Evolutionary conservation across 2,113 vertebrate species (phyloP), one percentile per base, ranked within the genome.

Genomic region (Henicopernis longicauda): DNA sequence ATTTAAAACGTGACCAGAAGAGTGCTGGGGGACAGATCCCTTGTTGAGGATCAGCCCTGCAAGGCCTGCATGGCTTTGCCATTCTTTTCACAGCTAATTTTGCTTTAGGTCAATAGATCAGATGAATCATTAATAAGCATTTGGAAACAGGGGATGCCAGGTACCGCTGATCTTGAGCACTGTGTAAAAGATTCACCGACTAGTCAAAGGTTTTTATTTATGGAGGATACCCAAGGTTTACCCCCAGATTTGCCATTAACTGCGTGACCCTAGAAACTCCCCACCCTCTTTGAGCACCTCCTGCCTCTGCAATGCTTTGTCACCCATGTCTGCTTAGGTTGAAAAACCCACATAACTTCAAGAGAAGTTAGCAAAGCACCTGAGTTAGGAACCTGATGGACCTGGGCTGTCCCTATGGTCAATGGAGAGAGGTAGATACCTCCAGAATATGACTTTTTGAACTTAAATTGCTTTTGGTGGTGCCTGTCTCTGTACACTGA

Each of bases 81-180:
- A 14, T 66, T 22, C 29, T 77, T 96, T 95, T 91, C 89, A 82
- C 50, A 89, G 85, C 54, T 91, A 54, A 79, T 90, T 96, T 73
- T 90, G 19, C 71, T 95, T 58, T 62, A 82, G 96, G 82, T 93
- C 86, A 96, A 22, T 70, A 52, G 86, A 96, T 87, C 67, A 42
- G 93, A 93, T 97, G 89, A 96, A 97, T 97, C 91, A 95, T 95
- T 96, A 95, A 95, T 95, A 76, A 85, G 31, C 62, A 22, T 93
- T 95, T 94, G 78, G 62, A 94, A 95, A 86, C 74, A 20, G 36
- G 72, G 45, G 50, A 52, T 91, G 82, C 58, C 93, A 97, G 93
- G 70, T 90, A 57, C 49, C 0, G 0, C 66, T 87, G 76, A 65
- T 94, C 66, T 72, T 66, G 71, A 97, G 91, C 72, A 82, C 78